Base-by-base conservation (phyloP, 2,888 invertebrate species). In the Drosophila prostipennis region DNA sequence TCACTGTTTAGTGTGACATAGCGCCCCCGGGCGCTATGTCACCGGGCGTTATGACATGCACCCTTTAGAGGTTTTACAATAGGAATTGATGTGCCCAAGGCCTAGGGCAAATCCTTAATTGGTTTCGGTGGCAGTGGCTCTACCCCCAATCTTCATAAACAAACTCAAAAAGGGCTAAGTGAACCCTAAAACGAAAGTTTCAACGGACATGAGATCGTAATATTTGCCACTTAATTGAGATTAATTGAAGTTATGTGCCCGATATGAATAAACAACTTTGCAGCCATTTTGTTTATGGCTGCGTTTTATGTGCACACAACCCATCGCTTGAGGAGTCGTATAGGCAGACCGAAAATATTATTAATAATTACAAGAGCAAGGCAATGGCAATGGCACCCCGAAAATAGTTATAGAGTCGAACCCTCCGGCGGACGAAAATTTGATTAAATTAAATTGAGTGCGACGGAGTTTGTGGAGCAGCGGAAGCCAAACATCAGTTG, bases 401-500 rank as follows among this genome's bases (percentile, higher is more conserved):
- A 83, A 87, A 87, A 78, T 76, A 77, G 85, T 67, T 54, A 64
- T 72, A 71, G 67, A 74, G 46, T 26, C 54, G 46, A 59, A 61
- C 54, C 81, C 58, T 58, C 63, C 52, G 55, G 36, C 57, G 48
- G 45, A 60, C 43, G 19, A 57, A 75, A 76, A 76, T 75, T 86
- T 86, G 68, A 85, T 85, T 85, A 86, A 88, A 88, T 88, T 88
- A 80, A 86, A 88, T 85, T 85, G 88, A 88, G 87, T 83, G 76
- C 67, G 75, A 52, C 75, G 80, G 72, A 83, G 81, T 82, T 65
- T 23, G 40, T 52, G 52, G 43, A 48, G 43, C 14, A 51, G 23
- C 51, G 59, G 67, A 72, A 54, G 71, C 78, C 60, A 37, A 48
- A 52, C 55, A 46, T 54, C 73, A 45, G 23, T 16, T 23, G 26